These are phyloP conservation scores for Chrysemys picta DNA, from an alignment of 2,113 vertebrate genomes.

Conservation along the genomic window DNA sequence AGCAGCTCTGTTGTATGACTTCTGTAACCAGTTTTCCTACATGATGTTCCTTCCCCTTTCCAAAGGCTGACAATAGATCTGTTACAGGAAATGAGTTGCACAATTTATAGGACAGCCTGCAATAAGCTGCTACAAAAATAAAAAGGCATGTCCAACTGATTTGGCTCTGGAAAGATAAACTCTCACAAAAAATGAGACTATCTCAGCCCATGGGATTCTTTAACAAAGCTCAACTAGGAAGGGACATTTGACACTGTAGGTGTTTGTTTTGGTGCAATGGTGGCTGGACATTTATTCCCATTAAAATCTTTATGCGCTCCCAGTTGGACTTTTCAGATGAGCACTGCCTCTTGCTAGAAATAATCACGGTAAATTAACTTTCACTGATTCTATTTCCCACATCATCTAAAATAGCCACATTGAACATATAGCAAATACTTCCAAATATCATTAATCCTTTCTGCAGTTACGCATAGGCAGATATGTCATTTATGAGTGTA, in stretches of 20 bases:
- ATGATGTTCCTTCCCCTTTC: not conserved
- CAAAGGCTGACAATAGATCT: not conserved
- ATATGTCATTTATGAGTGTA: not conserved
- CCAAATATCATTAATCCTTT: not conserved
- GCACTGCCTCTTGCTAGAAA: not conserved
- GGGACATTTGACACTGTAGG: not conserved
- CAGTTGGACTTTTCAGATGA: not conserved
- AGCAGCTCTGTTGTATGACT: not conserved
- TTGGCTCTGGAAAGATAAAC: not conserved
- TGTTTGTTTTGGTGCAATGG: not conserved
- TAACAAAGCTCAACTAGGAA: not conserved
- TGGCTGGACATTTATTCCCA: not conserved
- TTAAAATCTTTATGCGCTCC: not conserved
- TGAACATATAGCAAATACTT: not conserved
- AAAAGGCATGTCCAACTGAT: not conserved
- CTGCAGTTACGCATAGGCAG: not conserved
- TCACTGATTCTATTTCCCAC: not conserved
- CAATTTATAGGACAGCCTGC: not conserved
- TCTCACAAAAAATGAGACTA: not conserved
- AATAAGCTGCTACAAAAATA: not conserved
- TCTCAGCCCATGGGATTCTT: not conserved
- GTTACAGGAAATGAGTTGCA: not conserved
- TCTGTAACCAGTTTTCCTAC: no score
- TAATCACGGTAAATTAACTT: not conserved
- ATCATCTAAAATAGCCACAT: not conserved